Percentiles rank a stretch among this genome's conserved stretches.
Evolutionary conservation across 2,113 vertebrate genomes (phyloP).

Genomic region (Gallinago paraguaiae): DNA sequence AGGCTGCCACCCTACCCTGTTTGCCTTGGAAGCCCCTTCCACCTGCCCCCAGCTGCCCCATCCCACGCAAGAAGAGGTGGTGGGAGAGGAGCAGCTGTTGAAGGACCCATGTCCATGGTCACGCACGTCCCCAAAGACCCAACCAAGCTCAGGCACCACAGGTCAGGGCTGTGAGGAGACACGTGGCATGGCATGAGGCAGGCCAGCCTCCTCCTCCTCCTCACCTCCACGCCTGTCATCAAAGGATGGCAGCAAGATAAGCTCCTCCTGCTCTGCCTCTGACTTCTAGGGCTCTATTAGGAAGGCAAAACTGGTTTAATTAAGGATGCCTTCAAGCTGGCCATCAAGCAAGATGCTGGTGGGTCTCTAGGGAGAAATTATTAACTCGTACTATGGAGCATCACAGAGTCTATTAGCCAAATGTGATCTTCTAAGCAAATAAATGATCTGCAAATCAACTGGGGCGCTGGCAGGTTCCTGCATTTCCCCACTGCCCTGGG

Average conservation of each 20-base stretch:
- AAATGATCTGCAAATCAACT: constrained; percentile 30
- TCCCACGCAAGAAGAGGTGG: neutral
- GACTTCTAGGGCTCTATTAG: neutral
- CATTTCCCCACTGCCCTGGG: neutral
- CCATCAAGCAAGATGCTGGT: neutral
- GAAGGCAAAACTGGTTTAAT: constrained; percentile 34
- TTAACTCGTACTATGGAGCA: neutral
- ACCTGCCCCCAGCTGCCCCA: neutral
- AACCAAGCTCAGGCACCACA: rapidly evolving
- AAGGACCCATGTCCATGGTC: rapidly evolving
- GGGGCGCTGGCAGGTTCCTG: neutral
- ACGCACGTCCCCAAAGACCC: neutral
- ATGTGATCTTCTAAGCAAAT: constrained; percentile 55
- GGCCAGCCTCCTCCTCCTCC: neutral
- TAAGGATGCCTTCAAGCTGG: neutral
- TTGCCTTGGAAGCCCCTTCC: neutral
- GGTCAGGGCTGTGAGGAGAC: neutral
- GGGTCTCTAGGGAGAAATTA: constrained; percentile 22
- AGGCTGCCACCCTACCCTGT: neutral
- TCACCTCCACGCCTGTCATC: neutral
- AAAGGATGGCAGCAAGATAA: neutral
- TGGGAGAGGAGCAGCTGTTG: rapidly evolving
- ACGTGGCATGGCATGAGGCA: neutral
- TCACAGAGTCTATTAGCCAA: constrained; percentile 46
- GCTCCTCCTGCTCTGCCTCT: neutral